A percentile compares a stretch with the other conserved stretches of the same genome.
Conservation (phyloP, 2,797 vertebrate species). For the Dendrocincla tyrannina region DNA sequence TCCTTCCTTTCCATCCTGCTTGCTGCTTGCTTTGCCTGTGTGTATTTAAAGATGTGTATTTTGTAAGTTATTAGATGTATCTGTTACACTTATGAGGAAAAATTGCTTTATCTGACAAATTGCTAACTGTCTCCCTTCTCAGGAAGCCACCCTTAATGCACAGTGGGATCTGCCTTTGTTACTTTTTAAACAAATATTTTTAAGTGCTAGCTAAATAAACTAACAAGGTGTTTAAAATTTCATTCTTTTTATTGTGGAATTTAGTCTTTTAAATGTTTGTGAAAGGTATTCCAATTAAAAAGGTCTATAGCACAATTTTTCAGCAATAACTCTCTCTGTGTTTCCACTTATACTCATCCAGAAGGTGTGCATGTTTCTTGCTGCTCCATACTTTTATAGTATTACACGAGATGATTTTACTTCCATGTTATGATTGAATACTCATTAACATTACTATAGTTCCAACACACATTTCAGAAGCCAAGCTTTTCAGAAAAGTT, state of each 20-base stretch:
- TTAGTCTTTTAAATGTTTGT: neutral
- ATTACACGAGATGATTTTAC: neutral
- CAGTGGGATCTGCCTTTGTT: neutral
- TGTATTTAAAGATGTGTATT: neutral
- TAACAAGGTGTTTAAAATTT: neutral
- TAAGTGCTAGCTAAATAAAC: neutral
- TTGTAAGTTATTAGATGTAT: neutral
- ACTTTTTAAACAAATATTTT: neutral
- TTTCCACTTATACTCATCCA: neutral
- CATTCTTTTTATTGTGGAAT: neutral
- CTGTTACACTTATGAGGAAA: neutral
- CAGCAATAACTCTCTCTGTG: neutral
- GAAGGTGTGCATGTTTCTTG: neutral
- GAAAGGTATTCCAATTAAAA: neutral
- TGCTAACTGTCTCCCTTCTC: neutral
- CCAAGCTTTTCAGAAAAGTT: neutral
- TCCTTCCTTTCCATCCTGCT: neutral
- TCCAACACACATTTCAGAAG: neutral
- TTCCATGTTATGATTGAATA: neutral
- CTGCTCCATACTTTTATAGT: neutral
- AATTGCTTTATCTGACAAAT: neutral
- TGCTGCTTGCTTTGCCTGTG: neutral
- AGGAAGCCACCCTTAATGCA: neutral
- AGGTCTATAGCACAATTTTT: neutral
- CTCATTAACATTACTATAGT: neutral